Evolutionary conservation across 1,140 invertebrate genomes (phyloP).

Genomic region (Hypothenemus hampei): DNA sequence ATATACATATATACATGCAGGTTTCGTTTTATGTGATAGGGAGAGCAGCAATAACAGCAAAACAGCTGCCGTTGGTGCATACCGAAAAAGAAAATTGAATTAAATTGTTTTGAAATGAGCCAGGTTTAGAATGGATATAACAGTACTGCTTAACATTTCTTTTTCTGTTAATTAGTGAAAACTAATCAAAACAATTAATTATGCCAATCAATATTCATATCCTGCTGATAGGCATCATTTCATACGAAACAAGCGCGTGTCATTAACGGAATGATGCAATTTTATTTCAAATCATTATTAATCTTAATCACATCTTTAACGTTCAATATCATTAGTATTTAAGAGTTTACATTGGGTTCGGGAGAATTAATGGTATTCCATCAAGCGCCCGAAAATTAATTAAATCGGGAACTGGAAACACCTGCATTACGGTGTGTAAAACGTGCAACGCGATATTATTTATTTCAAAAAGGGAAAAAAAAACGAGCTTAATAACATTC

Average conservation of each 20-base stretch:
- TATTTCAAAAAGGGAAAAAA: not conserved
- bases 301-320: constrained; percentile 1
- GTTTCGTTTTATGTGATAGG: too few species aligned
- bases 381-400: not conserved
- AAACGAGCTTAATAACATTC: constrained; percentile 34
- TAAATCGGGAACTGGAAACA: constrained; percentile 3
- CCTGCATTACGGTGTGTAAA: constrained; percentile 5
- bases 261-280: too few species aligned
- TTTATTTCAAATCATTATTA: constrained; percentile 10
- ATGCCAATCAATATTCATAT: too few species aligned
- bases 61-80: too few species aligned
- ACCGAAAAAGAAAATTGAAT: not conserved
- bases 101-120: too few species aligned
- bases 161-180: too few species aligned
- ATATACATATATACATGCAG: too few species aligned
- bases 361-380: constrained; percentile 14
- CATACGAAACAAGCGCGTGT: too few species aligned
- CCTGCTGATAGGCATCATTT: too few species aligned
- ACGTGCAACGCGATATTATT: constrained; percentile 4
- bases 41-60: constrained; percentile 20
- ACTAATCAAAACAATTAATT: too few species aligned
- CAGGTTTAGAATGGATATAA: too few species aligned
- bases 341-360: constrained; percentile 2
- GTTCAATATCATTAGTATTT: constrained; percentile 5
- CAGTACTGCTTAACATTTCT: too few species aligned